Evolutionary conservation across 2,113 vertebrate genomes (phyloP).

Genomic region (Emberiza fucata): DNA sequence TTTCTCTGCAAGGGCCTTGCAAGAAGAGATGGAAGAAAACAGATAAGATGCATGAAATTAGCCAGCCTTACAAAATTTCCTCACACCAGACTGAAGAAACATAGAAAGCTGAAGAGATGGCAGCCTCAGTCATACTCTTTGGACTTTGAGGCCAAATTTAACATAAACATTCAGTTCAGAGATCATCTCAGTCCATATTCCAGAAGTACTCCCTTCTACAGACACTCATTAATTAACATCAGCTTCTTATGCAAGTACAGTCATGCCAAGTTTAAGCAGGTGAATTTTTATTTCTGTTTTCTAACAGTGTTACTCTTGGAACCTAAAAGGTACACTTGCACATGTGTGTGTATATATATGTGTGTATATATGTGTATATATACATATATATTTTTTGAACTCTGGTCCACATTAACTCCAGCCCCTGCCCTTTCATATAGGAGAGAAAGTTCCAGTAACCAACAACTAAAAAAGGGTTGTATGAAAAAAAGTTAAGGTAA

Average conservation of each 20-base stretch:
- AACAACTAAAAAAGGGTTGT: neutral
- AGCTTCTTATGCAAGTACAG: neutral
- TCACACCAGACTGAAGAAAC: neutral
- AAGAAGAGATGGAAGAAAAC: neutral
- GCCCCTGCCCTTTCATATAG: neutral
- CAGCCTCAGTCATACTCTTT: neutral
- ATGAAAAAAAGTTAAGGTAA: neutral
- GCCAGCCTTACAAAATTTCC: neutral
- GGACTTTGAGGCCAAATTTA: neutral
- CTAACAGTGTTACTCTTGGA: neutral
- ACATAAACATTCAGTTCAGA: neutral
- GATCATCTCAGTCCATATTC: neutral
- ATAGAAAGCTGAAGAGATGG: neutral
- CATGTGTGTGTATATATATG: fast-evolving
- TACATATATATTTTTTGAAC: neutral
- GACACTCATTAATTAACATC: neutral
- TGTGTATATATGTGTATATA: fast-evolving
- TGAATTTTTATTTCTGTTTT: neutral
- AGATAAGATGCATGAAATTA: neutral
- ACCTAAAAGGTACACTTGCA: neutral
- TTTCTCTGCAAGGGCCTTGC: neutral
- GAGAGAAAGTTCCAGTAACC: neutral
- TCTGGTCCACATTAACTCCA: neutral
- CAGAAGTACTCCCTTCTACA: neutral
- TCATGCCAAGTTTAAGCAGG: neutral